A percentile compares a stretch with the other conserved stretches of the same genome.
These are phyloP conservation scores for Zelostemma sp. DNA, from an alignment of 1,140 invertebrate species.

Conservation along the genomic window DNA sequence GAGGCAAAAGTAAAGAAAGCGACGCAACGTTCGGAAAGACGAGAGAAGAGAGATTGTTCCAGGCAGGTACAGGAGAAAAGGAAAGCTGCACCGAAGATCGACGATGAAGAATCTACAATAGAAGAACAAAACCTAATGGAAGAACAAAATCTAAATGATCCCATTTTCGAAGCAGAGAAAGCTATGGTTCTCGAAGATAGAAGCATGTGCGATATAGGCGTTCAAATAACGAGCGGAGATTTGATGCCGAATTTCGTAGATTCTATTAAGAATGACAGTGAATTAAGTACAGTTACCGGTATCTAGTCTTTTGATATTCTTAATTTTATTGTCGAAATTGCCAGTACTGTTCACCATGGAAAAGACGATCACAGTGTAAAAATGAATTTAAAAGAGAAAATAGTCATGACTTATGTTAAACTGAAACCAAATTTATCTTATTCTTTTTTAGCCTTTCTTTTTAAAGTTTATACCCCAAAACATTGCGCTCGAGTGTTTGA, in stretches of 20 bases:
- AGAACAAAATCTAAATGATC: too few species aligned
- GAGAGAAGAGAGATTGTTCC: too few species aligned
- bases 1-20: too few species aligned
- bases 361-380: background rate
- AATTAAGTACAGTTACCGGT: slow-evolving; percentile 25
- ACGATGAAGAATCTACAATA: too few species aligned
- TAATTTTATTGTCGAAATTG: slow-evolving; percentile 13
- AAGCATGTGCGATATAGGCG: slow-evolving; percentile 1
- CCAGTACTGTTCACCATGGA: background rate
- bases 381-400: slow-evolving; percentile 20
- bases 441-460: slow-evolving; percentile 29
- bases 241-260: slow-evolving; percentile 13
- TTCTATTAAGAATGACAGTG: slow-evolving; percentile 22
- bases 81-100: too few species aligned
- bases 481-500: slow-evolving; percentile 31
- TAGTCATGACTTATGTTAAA: slow-evolving; percentile 38
- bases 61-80: too few species aligned
- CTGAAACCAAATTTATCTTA: slow-evolving; percentile 42
- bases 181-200: background rate
- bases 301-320: slow-evolving; percentile 32
- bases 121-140: too few species aligned
- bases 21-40: too few species aligned
- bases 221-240: slow-evolving; percentile 16
- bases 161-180: too few species aligned
- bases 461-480: slow-evolving; percentile 26